A percentile compares a stretch with the other conserved stretches of the same genome.
Conservation (phyloP, 2,888 invertebrate species). For the Eueremaeus valkanovi region DNA sequence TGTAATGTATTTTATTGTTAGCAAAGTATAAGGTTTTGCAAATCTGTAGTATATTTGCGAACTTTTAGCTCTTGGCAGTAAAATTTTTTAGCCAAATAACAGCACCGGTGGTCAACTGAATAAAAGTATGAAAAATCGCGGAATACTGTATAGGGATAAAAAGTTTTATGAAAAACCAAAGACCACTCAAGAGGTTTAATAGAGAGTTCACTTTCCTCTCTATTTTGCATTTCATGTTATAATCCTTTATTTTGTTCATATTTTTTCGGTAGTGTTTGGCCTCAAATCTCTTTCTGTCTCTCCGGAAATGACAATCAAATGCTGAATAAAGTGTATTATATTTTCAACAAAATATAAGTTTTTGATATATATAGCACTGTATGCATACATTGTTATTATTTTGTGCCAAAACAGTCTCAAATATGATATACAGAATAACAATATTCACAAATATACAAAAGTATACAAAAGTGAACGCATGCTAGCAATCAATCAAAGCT, state of each 20-base stretch:
- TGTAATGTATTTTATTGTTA: no score
- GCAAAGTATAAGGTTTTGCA: no score
- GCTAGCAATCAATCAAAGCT: constrained; percentile 9
- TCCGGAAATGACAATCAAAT: constrained; percentile 29
- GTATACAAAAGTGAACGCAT: neutral
- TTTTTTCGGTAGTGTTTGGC: neutral
- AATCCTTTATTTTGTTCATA: neutral
- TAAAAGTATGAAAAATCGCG: no score
- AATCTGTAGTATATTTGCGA: no score
- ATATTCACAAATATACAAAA: no score
- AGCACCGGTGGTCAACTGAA: no score
- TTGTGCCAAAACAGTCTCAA: neutral
- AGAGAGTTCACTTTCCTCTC: no score
- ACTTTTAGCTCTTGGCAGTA: no score
- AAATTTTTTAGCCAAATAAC: no score
- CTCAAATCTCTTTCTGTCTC: neutral
- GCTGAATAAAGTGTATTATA: neutral
- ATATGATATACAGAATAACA: neutral
- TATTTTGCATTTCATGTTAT: no score
- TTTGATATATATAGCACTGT: neutral
- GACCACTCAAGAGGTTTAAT: no score
- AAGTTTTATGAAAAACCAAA: no score
- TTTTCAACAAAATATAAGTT: neutral
- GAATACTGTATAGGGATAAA: neutral
- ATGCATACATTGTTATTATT: neutral